These are phyloP conservation scores for Schizopygopsis malacanthus DNA, from an alignment of 2,797 vertebrate species.

Conservation along the genomic window DNA sequence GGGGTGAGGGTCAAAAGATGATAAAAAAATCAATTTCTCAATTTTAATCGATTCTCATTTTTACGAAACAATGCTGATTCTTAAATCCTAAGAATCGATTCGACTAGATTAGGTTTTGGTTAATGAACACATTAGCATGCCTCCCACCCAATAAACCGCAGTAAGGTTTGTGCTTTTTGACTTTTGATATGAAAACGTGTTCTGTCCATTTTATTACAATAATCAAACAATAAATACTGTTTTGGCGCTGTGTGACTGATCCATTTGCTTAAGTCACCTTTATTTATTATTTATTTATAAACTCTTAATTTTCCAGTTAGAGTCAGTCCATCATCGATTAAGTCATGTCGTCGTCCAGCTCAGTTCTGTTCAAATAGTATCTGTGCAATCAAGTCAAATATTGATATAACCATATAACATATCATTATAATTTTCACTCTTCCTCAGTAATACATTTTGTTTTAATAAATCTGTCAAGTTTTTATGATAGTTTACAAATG, in stretches of 20 bases:
- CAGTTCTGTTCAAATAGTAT: not conserved
- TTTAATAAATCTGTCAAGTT: not conserved
- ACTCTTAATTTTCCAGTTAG: not conserved
- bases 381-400: not conserved
- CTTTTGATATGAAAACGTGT: not conserved
- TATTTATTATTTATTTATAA: not conserved
- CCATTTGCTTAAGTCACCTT: not conserved
- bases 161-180: not conserved
- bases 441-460: too few relatives aligned
- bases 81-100: not conserved
- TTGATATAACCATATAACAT: too few relatives aligned
- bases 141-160: not conserved
- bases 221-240: not conserved
- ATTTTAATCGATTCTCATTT: too few relatives aligned
- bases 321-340: not conserved
- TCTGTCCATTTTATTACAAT: not conserved
- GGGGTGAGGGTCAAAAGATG: conserved; percentile 78
- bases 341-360: not conserved
- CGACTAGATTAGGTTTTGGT: not conserved
- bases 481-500: not conserved
- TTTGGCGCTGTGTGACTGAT: not conserved
- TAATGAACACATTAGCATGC: conserved; percentile 1
- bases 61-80: too few relatives aligned
- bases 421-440: too few relatives aligned
- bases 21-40: too few relatives aligned